phyloP scores from a whole-genome alignment of 1,140 invertebrate genomes.

The Lepidurus arcticus region DNA sequence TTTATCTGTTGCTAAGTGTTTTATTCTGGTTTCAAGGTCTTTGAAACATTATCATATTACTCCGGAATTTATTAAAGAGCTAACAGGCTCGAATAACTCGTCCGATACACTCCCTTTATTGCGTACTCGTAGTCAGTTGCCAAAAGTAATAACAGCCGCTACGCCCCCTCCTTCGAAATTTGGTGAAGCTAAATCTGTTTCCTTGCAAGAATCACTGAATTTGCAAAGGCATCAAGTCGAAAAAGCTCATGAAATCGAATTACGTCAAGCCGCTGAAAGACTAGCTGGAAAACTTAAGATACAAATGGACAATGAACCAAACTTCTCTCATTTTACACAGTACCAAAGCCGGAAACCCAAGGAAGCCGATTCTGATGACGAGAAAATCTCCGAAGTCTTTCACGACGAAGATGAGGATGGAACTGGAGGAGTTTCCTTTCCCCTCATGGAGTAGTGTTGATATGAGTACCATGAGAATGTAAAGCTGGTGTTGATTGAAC shows the following conservation, averaged over 20 bases:
- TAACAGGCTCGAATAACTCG: background rate
- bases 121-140: background rate
- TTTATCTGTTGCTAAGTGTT: background rate
- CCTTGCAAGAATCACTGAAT: constrained; percentile 53
- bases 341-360: constrained; percentile 35
- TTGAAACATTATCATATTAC: constrained; percentile 24
- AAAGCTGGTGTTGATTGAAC: background rate
- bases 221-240: constrained; percentile 49
- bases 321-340: constrained; percentile 39
- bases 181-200: constrained; percentile 51
- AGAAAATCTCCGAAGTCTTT: constrained; percentile 41
- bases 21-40: background rate
- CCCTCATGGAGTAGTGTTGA: constrained; percentile 35
- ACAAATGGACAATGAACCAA: constrained; percentile 37
- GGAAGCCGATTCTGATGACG: constrained; percentile 41
- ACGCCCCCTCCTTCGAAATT: constrained; percentile 52
- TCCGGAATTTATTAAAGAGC: constrained; percentile 11
- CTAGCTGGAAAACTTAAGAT: constrained; percentile 42
- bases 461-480: background rate
- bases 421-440: constrained; percentile 45
- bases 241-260: constrained; percentile 47
- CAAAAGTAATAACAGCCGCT: constrained; percentile 48
- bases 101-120: background rate
- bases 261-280: constrained; percentile 48
- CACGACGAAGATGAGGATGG: constrained; percentile 48